Evolutionary conservation across 2,797 vertebrate species (phyloP), one percentile per base, ranked within the genome.

Genomic region (Otus scops): DNA sequence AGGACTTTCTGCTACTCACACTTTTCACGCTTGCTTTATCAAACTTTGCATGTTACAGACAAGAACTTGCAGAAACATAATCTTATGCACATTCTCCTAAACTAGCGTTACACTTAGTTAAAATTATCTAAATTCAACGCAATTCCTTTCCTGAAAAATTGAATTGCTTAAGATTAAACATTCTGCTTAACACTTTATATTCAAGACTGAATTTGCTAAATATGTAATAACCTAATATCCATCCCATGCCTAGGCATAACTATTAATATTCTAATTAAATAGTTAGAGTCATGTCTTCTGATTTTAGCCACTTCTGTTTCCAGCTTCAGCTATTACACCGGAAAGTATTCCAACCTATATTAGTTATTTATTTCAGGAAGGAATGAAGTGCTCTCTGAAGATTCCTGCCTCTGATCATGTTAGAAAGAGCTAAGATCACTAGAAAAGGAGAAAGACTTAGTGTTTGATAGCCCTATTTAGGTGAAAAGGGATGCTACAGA

Each of bases 1-100:
- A 95, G 91, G 74, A 93, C 79, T 95, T 96, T 94, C 94, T 94
- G 59, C 21, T 93, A 51, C 54, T 65, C 36, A 27, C 51, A 17
- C n/a, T 87, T 90, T 38, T 94, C 83, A 73, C 88, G 38, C 24
- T 22, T 90, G 13, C 48, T 82, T 73, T 90, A 92, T 93, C 74
- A 77, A 60, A 67, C 16, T 8, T 86, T 64, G 17, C 76, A 88
- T 3, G 32, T 70, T 77, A 88, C 23, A 67, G 51, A 19, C 39
- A 74, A 53, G 59, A 90, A 51, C 2, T 2, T 63, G 14, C 3
- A 91, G 45, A 50, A 84, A 81, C 20, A 5, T 51, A 51, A 32
- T 27, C 23, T 65, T 9, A 6, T 9, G 9, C 39, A 41, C 2
- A 0, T 45, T 32, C 10, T 67, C 5, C 28, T 30, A 69, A 87